Evolutionary conservation across 2,888 invertebrate species (phyloP), one percentile per base, ranked within the genome.

Genomic region (Alviniconcha strummeri): DNA sequence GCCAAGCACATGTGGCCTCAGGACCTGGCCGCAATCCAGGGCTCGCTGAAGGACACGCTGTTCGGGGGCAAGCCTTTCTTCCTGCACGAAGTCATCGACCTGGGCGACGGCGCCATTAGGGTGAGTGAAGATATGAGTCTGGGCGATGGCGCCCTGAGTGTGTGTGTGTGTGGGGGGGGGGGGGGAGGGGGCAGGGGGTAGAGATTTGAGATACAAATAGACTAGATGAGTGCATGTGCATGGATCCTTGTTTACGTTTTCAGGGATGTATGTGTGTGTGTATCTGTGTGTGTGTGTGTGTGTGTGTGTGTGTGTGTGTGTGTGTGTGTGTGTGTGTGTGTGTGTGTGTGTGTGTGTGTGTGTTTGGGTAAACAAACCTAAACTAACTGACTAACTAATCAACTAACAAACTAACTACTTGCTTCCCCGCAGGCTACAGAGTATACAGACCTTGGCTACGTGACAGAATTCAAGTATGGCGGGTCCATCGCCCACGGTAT

Each of bases 401-500:
- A 36, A 36, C 1, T 36, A 36, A 36, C 36, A 36, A 36, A 36
- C 36, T 36, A 36, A 36, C 3, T 36, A 13, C 60, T 60, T 60
- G 60, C 60, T 60, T 60, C 60, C 4, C 60, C 4, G 17, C 64
- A 83, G 52, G 64, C 19, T 15, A 54, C 80, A 17, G 85, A 85
- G 57, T 85, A 85, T 67, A 80, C 84, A 5, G 80, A 82, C 52
- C 60, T 80, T 1, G 85, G 85, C 19, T 85, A 81, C 75, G 85
- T 85, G 1, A 85, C 85, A 91, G 98, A 98, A 92, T 97, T 98
- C 93, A 94, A 94, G 80, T 95, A 94, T 86, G 95, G 95, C 15
- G 95, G 87, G 75, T 88, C 91, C 60, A 86, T 92, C 15, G 89
- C 88, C 13, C 86, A 88, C 69, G 91, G 89, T 8, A 87, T 89